These are phyloP conservation scores for Caenorhabditis plicata DNA, from an alignment of 2,888 invertebrate species.

Conservation along the genomic window DNA sequence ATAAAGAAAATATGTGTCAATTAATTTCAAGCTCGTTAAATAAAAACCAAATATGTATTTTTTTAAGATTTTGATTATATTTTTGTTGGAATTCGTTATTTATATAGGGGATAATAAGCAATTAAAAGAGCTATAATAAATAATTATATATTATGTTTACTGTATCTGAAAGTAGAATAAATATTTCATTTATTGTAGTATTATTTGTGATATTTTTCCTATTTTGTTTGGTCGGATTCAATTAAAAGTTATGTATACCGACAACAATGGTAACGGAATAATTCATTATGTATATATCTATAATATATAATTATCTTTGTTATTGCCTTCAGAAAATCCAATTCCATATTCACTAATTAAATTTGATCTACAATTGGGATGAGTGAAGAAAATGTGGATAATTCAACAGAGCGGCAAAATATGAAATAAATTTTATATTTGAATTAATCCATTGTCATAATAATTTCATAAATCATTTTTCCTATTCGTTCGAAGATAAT, in stretches of 20 bases:
- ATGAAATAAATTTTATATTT: no score
- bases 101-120: conserved; percentile 4
- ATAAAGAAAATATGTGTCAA: not conserved
- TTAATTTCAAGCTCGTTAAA: not conserved
- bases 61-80: conserved; percentile 5
- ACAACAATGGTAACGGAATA: not conserved
- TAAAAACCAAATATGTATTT: conserved; percentile 2
- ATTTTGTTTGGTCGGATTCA: not conserved
- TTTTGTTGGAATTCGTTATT: not conserved
- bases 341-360: no score
- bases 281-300: not conserved
- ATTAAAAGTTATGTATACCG: not conserved
- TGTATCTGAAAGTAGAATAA: not conserved
- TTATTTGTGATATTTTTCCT: no score
- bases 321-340: not conserved
- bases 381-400: not conserved
- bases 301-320: not conserved
- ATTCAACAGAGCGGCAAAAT: no score
- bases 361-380: no score
- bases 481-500: not conserved
- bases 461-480: not conserved
- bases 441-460: not conserved
- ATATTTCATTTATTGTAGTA: no score
- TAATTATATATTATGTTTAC: not conserved
- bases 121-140: not conserved